Percentiles rank a stretch among this genome's conserved stretches.
phyloP scores from a whole-genome alignment of 1,140 invertebrate species.

The Steinernema khuongi region DNA sequence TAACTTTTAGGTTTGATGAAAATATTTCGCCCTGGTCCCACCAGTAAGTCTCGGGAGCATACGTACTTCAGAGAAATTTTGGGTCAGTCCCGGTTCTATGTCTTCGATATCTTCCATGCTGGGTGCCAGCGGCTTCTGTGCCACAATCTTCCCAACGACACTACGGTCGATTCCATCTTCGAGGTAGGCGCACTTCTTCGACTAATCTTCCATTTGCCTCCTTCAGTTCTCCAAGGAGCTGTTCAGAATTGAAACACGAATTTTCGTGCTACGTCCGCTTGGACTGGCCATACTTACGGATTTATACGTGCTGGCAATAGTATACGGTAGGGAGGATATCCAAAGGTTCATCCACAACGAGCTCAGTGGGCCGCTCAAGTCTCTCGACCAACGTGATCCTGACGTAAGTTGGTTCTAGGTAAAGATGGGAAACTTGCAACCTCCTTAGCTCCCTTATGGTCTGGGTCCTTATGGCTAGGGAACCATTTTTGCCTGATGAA shows the following conservation, averaged over 20 bases:
- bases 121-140: background rate
- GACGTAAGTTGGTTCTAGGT: background rate
- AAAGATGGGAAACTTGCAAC: too few species aligned
- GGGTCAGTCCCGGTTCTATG: background rate
- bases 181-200: background rate
- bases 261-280: background rate
- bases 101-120: background rate
- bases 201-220: background rate
- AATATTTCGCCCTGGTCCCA: background rate
- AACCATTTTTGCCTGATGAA: too few species aligned
- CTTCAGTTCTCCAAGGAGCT: background rate
- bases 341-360: background rate
- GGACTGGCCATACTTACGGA: background rate
- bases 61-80: background rate
- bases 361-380: too few species aligned
- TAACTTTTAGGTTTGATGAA: too few species aligned
- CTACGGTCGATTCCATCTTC: background rate
- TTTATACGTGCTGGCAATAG: background rate
- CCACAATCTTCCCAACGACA: background rate
- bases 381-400: too few species aligned
- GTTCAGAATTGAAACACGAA: background rate
- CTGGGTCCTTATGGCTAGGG: too few species aligned
- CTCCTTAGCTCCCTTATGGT: too few species aligned
- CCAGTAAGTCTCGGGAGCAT: background rate
- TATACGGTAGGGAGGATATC: background rate